Conservation (phyloP, 2,888 invertebrate genomes). For the Diaperis boleti region DNA sequence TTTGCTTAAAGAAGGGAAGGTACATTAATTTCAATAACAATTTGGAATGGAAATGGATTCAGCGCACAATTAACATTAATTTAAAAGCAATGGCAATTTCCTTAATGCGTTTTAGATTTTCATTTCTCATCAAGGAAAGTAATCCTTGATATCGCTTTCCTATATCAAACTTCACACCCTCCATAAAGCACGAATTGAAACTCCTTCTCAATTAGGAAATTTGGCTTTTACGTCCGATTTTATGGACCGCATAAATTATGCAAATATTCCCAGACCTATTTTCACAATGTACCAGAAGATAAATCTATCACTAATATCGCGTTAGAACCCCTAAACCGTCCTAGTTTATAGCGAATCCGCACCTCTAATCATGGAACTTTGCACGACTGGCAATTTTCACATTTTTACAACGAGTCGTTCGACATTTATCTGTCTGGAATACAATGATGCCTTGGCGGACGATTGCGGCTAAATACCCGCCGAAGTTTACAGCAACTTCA, state of each 20-base stretch:
- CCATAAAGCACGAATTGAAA: conserved; percentile 62
- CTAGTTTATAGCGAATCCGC: conserved; percentile 25
- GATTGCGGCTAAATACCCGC: neutral
- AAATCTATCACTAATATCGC: conserved; percentile 43
- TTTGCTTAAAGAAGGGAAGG: conserved; percentile 53
- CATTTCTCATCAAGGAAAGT: conserved; percentile 67
- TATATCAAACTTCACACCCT: conserved; percentile 65
- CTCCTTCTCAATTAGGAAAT: conserved; percentile 64
- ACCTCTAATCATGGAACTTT: conserved; percentile 27
- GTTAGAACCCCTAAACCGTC: conserved; percentile 30
- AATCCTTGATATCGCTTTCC: conserved; percentile 65
- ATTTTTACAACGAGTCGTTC: conserved; percentile 4
- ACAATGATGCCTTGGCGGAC: neutral
- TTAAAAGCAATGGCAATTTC: conserved; percentile 66
- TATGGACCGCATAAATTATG: conserved; percentile 61
- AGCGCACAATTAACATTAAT: conserved; percentile 65
- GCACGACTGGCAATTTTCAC: conserved; percentile 18
- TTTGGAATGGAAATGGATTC: conserved; percentile 61
- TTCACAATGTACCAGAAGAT: conserved; percentile 43
- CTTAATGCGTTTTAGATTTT: conserved; percentile 67
- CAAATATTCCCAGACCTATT: conserved; percentile 52
- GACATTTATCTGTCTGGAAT: conserved; percentile 8
- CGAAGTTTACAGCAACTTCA: conserved; percentile 17
- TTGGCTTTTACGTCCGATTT: conserved; percentile 64
- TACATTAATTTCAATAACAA: conserved; percentile 59